Evolutionary conservation across 1,140 invertebrate species (phyloP).

Genomic region (Hyphantria cunea): DNA sequence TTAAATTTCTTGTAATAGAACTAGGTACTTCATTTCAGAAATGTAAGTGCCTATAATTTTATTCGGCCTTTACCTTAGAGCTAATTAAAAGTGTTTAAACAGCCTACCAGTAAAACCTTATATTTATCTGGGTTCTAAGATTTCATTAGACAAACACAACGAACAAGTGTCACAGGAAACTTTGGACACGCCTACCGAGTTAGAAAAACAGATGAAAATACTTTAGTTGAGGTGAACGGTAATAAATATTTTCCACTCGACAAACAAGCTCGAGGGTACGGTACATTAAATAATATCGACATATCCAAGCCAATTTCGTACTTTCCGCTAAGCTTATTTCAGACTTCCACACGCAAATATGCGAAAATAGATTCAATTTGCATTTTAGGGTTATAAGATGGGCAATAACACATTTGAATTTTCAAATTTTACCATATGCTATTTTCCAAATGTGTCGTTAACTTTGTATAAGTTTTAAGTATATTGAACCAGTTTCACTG

Average conservation of each 20-base stretch:
- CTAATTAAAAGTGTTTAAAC: too few relatives aligned
- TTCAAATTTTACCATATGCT: constrained; percentile 31
- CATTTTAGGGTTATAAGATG: constrained; percentile 52
- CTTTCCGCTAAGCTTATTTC: constrained; percentile 67
- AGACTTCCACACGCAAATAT: constrained; percentile 56
- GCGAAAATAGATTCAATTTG: constrained; percentile 57
- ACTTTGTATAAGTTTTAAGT: too few relatives aligned
- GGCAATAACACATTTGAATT: constrained; percentile 43
- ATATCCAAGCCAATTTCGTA: constrained; percentile 68
- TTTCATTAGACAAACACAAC: neutral
- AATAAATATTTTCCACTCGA: constrained; percentile 62
- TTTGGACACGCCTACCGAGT: constrained; percentile 1
- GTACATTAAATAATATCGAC: constrained; percentile 70
- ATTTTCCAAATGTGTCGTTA: constrained; percentile 27
- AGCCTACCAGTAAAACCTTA: neutral
- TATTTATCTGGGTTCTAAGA: neutral
- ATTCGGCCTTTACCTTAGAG: too few relatives aligned
- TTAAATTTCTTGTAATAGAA: too few relatives aligned
- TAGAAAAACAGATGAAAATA: constrained; percentile 38
- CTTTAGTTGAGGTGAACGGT: constrained; percentile 45
- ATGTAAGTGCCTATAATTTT: too few relatives aligned
- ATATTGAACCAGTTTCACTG: too few relatives aligned
- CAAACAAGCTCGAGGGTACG: constrained; percentile 53
- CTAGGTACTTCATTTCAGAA: too few relatives aligned
- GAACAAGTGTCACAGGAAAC: constrained; percentile 17